phyloP scores from a whole-genome alignment of 2,797 vertebrate species.

The Ptychadena robeensis region DNA sequence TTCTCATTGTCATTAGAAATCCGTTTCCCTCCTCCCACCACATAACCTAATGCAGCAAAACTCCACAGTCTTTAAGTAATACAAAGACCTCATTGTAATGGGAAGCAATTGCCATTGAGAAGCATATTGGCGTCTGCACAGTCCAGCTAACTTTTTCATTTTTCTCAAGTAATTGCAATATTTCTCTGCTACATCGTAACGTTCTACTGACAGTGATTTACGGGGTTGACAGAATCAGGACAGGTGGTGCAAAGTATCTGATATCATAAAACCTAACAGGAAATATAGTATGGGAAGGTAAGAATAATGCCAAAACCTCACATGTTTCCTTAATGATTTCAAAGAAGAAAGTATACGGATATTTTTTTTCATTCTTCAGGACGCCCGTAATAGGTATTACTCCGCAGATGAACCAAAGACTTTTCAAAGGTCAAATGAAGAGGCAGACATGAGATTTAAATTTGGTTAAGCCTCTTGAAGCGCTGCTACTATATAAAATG shows the following conservation, averaged over 20 bases:
- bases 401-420: neutral
- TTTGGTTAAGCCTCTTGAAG: conserved; percentile 28
- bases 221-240: conserved; percentile 1
- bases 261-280: conserved; percentile 29
- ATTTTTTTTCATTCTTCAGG: neutral
- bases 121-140: neutral
- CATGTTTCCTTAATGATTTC: neutral
- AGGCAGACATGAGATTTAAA: conserved; percentile 18
- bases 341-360: conserved; percentile 2
- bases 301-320: neutral
- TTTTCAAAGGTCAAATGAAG: conserved; percentile 17
- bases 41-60: neutral
- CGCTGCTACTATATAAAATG: conserved; percentile 8
- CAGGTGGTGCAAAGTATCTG: conserved; percentile 23
- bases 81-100: neutral
- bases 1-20: no score
- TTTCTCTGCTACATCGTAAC: neutral
- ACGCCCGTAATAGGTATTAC: neutral
- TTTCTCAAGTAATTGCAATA: neutral
- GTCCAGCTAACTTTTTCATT: neutral
- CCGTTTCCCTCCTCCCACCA: neutral
- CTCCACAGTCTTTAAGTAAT: neutral
- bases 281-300: conserved; percentile 19
- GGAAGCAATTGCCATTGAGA: neutral
- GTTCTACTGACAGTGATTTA: conserved; percentile 7